Evolutionary conservation across 2,888 invertebrate species (phyloP).

Genomic region (Platerodrilus igneus): DNA sequence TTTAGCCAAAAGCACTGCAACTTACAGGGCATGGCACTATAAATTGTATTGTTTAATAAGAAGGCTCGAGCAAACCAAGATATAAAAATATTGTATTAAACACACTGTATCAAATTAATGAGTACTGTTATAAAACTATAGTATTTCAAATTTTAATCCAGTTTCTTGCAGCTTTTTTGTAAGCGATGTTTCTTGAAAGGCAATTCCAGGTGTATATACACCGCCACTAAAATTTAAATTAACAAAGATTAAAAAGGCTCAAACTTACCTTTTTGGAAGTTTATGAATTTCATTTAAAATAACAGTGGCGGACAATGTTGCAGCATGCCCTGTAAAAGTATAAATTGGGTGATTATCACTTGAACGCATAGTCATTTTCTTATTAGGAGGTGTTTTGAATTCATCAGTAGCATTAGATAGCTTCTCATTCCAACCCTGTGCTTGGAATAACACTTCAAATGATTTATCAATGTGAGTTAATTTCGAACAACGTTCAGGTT

Average conservation of each 20-base stretch:
- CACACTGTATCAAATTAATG: no score
- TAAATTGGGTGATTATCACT: conserved; percentile 74
- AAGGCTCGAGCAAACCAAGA: no score
- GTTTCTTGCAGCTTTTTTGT: conserved; percentile 69
- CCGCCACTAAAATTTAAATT: conserved; percentile 64
- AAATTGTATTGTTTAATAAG: no score
- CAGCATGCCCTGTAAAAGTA: conserved; percentile 69
- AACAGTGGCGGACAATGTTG: conserved; percentile 69
- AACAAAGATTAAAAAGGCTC: not conserved
- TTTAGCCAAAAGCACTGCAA: no score
- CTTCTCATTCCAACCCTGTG: conserved; percentile 74
- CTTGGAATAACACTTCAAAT: conserved; percentile 68
- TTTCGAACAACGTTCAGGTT: conserved; percentile 59
- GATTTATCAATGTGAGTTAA: conserved; percentile 55
- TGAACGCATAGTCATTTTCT: conserved; percentile 62
- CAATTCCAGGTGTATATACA: conserved; percentile 78
- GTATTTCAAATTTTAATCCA: conserved; percentile 65
- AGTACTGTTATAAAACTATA: no score
- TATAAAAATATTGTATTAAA: no score
- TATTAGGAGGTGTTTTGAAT: conserved; percentile 57
- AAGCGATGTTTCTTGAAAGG: conserved; percentile 76
- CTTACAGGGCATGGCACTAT: no score
- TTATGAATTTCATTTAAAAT: conserved; percentile 69
- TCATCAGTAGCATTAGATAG: no score
- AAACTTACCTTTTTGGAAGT: conserved; percentile 66